A percentile compares a stretch with the other conserved stretches of the same genome.
phyloP scores from a whole-genome alignment of 2,113 vertebrate genomes.

The Merops nubicus region DNA sequence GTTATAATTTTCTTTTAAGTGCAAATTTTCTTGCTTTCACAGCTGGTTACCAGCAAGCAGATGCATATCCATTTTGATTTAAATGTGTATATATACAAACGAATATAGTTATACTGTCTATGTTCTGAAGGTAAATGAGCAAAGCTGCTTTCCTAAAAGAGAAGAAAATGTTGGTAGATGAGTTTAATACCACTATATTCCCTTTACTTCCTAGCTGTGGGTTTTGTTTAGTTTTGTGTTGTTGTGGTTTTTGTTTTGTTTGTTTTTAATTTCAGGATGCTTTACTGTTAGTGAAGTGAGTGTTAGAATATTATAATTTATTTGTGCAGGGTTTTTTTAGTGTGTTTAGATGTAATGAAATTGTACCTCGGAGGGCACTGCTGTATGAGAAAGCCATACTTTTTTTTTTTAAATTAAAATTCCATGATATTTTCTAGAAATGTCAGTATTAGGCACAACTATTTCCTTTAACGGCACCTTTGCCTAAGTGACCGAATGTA shows the following conservation, averaged over 20 bases:
- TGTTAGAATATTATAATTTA: neutral
- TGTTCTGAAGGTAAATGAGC: neutral
- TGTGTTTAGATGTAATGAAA: neutral
- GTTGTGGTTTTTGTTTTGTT: accelerated
- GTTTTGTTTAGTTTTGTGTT: neutral
- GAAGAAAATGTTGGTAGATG: neutral
- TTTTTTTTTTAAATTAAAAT: neutral
- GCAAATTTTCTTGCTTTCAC: neutral
- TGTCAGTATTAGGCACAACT: neutral
- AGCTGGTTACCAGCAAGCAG: neutral
- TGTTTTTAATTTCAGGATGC: neutral
- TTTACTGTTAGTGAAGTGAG: neutral
- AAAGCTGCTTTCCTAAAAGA: neutral
- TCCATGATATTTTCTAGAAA: neutral
- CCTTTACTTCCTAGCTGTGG: neutral
- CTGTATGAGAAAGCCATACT: neutral
- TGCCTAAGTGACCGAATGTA: accelerated
- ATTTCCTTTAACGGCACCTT: neutral
- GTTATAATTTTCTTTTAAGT: neutral
- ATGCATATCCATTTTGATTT: neutral
- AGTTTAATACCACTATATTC: neutral
- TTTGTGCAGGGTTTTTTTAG: neutral
- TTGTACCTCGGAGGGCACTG: neutral
- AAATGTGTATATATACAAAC: neutral
- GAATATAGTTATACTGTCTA: neutral